Conservation (phyloP, 2,113 vertebrate genomes). For the Leptosomus discolor region DNA sequence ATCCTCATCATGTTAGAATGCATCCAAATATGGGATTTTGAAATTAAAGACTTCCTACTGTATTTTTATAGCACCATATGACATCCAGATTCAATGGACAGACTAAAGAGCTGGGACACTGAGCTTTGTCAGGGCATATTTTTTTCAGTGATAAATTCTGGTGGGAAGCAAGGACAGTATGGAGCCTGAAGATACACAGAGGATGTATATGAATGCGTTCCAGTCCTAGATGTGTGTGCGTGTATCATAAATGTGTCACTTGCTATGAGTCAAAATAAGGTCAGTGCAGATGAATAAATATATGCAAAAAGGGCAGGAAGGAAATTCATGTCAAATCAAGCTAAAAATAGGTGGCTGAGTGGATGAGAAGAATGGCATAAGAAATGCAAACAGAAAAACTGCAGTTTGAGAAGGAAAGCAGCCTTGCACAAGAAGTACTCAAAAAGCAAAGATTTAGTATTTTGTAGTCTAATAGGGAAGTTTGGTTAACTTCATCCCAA, state of each 20-base stretch:
- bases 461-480: neutral
- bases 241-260: neutral
- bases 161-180: neutral
- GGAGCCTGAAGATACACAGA: neutral
- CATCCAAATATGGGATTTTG: neutral
- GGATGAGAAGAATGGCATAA: neutral
- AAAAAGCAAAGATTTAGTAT: neutral
- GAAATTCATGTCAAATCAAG: conserved; percentile 1
- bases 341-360: conserved; percentile 15
- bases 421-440: neutral
- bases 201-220: neutral
- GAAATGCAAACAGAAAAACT: neutral
- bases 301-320: conserved; percentile 17
- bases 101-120: neutral
- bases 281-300: conserved; percentile 45
- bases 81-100: neutral
- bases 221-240: neutral
- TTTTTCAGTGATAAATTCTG: neutral
- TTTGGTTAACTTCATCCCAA: neutral
- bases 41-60: neutral
- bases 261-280: conserved; percentile 49
- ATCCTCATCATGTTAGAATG: neutral
- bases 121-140: neutral
- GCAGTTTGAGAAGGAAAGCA: neutral
- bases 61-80: neutral